Evolutionary conservation across 2,113 vertebrate genomes (phyloP).

Genomic region (Lucifuga dentata): DNA sequence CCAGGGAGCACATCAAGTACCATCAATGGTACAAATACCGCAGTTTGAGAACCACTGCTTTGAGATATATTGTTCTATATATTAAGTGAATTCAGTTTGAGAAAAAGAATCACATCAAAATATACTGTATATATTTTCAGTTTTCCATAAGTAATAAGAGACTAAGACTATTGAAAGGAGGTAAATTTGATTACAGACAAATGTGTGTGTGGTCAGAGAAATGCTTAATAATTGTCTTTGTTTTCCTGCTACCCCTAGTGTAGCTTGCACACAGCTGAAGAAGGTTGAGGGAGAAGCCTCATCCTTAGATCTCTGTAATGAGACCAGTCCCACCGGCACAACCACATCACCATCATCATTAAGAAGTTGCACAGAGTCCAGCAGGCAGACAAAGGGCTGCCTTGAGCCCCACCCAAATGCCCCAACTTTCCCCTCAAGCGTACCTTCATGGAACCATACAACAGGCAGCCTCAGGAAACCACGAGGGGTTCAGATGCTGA

Average conservation of each 20-base stretch:
- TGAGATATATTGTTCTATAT: too few species aligned
- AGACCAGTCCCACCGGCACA: constrained; percentile 89
- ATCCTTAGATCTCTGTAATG: constrained; percentile 90
- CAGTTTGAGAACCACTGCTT: too few species aligned
- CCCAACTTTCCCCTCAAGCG: constrained; percentile 83
- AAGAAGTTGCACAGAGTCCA: constrained; percentile 87
- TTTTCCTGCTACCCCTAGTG: constrained; percentile 97
- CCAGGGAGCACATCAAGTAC: too few species aligned
- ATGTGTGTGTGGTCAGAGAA: constrained; percentile 66
- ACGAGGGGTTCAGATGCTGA: constrained; percentile 83
- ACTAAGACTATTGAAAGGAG: background rate
- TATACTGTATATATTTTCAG: too few species aligned
- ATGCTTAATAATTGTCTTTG: constrained; percentile 93
- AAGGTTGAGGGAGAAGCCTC: constrained; percentile 90
- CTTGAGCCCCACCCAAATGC: constrained; percentile 84
- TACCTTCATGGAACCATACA: constrained; percentile 82
- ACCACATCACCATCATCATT: constrained; percentile 84
- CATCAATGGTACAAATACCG: too few species aligned
- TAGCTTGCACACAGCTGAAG: constrained; percentile 96
- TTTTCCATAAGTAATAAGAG: too few species aligned
- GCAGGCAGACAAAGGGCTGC: constrained; percentile 89
- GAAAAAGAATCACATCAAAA: too few species aligned
- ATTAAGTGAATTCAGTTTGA: too few species aligned
- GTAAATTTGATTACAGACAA: constrained; percentile 36
- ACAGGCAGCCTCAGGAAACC: constrained; percentile 87